Base-by-base conservation (phyloP, 2,797 vertebrate genomes). In the Loris lydekkerianus region DNA sequence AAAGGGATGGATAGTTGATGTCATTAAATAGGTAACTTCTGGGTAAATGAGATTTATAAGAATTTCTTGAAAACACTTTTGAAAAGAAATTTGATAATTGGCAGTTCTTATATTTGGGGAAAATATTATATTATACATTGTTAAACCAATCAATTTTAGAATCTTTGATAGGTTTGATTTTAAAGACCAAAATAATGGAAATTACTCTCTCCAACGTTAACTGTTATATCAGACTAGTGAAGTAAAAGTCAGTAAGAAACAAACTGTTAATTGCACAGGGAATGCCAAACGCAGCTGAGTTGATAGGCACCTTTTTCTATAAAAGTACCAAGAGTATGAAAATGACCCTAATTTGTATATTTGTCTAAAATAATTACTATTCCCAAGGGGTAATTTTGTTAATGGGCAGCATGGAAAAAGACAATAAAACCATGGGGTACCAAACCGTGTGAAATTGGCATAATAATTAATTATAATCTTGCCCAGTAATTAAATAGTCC, bases 181-280 rank as follows among this genome's bases (percentile, higher is more conserved):
- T 82, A n/a, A 91, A 92, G 72, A 40, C 75, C 69, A 95, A 69
- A 93, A 80, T 93, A 86, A 65, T 84, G 46, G 10, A 83, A 91
- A 21, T 83, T 86, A 60, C n/a, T 85, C 34, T 89, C n/a, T 25
- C 7, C 3, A 13, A 14, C 49, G 15, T 93, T 91, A 89, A 77
- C 77, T 61, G 63, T 76, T 37, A 86, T 5, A 60, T 82, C 5
- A 27, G 20, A 58, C 5, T 53, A 40, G 21, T 84, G n/a, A 89
- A 81, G 49, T 63, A 40, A 82, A 90, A 77, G 43, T 69, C 53
- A 69, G 69, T n/a, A 10, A 89, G 81, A 95, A 94, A 31, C 49
- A 89, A 96, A 69, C 77, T 23, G 25, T 86, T 93, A 72, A 93
- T 78, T 93, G 37, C 53, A 46, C 27, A 58, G 40, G 58, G 77